Conservation (phyloP, 2,113 vertebrate species). For the Hucho hucho region DNA sequence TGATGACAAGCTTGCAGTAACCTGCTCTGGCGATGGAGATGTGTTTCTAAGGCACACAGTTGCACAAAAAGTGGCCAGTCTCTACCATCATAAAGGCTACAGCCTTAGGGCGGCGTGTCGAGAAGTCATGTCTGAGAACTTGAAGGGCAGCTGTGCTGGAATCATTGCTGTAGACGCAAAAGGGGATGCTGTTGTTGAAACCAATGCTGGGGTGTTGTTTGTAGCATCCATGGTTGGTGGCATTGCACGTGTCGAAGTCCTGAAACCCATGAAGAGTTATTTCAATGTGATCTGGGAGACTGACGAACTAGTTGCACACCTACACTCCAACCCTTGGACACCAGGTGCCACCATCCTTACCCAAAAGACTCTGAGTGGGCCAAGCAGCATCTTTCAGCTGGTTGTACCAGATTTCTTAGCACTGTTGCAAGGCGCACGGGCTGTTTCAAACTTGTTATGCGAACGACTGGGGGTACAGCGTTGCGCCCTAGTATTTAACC, state of each 20-base stretch:
- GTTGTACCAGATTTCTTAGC: constrained; percentile 57
- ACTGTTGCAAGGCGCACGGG: constrained; percentile 64
- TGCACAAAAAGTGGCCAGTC: constrained; percentile 74
- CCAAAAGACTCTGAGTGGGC: constrained; percentile 60
- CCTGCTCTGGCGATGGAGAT: constrained; percentile 79
- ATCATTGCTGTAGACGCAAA: constrained; percentile 71
- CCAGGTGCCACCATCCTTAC: constrained; percentile 72
- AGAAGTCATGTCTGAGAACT: constrained; percentile 69
- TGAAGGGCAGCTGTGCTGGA: constrained; percentile 68
- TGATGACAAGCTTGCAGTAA: constrained; percentile 69
- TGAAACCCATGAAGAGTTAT: constrained; percentile 58
- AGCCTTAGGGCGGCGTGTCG: constrained; percentile 67
- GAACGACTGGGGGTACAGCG: constrained; percentile 64
- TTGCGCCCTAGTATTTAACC: constrained; percentile 70
- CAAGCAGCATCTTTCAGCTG: constrained; percentile 70
- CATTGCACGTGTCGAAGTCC: constrained; percentile 63
- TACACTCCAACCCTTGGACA: constrained; percentile 72
- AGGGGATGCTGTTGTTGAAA: constrained; percentile 70
- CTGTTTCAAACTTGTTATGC: constrained; percentile 67
- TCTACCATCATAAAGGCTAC: constrained; percentile 73
- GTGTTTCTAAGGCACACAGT: constrained; percentile 73
- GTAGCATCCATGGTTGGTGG: constrained; percentile 65
- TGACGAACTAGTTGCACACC: constrained; percentile 69
- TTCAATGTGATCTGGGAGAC: constrained; percentile 75
- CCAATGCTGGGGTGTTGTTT: constrained; percentile 74